Percentiles rank a stretch among this genome's conserved stretches.
These are phyloP conservation scores for Huso huso DNA, from an alignment of 2,797 vertebrate species.

Conservation along the genomic window DNA sequence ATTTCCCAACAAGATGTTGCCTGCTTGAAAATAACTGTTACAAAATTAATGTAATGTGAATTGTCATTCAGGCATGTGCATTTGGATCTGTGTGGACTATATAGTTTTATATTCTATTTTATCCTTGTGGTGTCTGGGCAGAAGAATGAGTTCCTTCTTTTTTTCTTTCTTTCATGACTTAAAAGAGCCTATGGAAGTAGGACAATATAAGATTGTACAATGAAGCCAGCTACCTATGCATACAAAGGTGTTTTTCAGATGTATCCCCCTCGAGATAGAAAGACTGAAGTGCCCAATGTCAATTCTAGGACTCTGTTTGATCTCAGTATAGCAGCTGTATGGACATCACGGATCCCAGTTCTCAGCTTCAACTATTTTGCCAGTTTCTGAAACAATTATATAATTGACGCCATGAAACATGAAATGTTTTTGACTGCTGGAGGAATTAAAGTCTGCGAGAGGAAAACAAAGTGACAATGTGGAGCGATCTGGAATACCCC, in stretches of 20 bases:
- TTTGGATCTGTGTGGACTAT: constrained; percentile 50
- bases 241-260: constrained; percentile 20
- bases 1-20: constrained; percentile 33
- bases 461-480: no score
- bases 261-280: constrained; percentile 20
- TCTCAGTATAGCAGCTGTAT: not conserved
- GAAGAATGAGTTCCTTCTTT: constrained; percentile 28
- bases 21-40: constrained; percentile 48
- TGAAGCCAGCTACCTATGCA: constrained; percentile 24
- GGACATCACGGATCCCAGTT: no score
- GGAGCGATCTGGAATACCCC: constrained; percentile 8
- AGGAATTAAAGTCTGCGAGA: no score
- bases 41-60: constrained; percentile 65
- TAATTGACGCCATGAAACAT: no score
- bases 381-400: no score
- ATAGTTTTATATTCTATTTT: constrained; percentile 58
- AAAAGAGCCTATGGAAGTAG: constrained; percentile 40
- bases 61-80: constrained; percentile 58
- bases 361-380: no score
- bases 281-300: not conserved
- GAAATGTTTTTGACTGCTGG: no score
- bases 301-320: not conserved
- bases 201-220: constrained; percentile 26
- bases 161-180: constrained; percentile 23
- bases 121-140: constrained; percentile 41